Base-by-base conservation (phyloP, 2,113 vertebrate genomes). In the Neogale vison region DNA sequence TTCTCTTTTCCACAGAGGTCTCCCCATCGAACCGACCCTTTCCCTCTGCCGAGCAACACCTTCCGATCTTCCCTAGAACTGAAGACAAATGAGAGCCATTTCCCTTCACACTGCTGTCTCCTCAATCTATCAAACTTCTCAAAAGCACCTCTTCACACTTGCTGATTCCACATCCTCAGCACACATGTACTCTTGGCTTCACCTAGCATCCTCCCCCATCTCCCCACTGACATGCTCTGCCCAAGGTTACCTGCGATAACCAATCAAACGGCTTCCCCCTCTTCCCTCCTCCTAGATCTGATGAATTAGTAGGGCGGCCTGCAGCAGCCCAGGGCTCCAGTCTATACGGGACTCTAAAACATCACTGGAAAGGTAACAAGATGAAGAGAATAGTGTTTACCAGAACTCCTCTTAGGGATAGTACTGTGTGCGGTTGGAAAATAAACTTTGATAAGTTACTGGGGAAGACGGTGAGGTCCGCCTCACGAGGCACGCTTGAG, bases 171-270 rank as follows among this genome's bases (percentile, higher is more conserved):
- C 71, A 26, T 42, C 55, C 80, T 93, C 52, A 23, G 80, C 47
- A 57, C 50, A 47, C 24, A 21, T 18, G 42, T 11, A 9, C 69
- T 63, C 67, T 77, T 14, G 4, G 6, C 65, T 81, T 65, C 13
- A 23, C 47, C 84, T 47, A 50, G 31, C 63, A 34, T 29, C 47
- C 4, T 74, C 71, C 67, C 52, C 21, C 26, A 0, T 2, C 31
- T 72, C 36, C 34, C 18, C 55, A 57, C 11, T 5, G 72, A 31
- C 72, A 39, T 1, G 36, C 55, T 83, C 86, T 76, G 82, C 93
- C 96, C 94, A 79, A 83, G 92, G 89, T 94, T 81, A 85, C 72
- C 57, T 20, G 55, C 34, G 69, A 84, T 17, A 80, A 18, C 42
- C 72, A 71, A 31, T 7, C 8, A 2, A 72, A 47, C 0, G 14